Evolutionary conservation across 2,888 invertebrate species (phyloP).

Genomic region (Eupithecia centaureata): DNA sequence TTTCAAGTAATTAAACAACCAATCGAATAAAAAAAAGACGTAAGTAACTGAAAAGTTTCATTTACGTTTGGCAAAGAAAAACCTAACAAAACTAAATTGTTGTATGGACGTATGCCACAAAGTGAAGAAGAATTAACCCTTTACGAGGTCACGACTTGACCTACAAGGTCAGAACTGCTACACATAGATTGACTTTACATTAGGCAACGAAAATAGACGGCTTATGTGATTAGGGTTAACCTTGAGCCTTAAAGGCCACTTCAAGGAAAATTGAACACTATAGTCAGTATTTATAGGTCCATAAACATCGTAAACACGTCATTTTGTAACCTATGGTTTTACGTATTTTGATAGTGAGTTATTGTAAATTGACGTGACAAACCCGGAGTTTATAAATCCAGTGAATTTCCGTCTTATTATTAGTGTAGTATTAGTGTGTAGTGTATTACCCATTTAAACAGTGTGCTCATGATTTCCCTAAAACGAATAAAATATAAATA

Average conservation of each 20-base stretch:
- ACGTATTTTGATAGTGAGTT: background rate
- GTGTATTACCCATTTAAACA: too few species aligned
- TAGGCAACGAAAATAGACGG: constrained; percentile 1
- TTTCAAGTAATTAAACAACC: too few species aligned
- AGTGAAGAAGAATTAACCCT: background rate
- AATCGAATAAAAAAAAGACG: too few species aligned
- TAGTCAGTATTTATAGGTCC: background rate
- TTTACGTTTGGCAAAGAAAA: too few species aligned
- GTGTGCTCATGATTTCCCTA: too few species aligned
- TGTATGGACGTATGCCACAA: background rate
- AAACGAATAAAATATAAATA: too few species aligned
- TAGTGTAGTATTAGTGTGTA: too few species aligned
- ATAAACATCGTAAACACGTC: background rate
- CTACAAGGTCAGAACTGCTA: constrained; percentile 7
- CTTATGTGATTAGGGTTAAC: constrained; percentile 1
- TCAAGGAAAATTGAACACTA: constrained; percentile 1
- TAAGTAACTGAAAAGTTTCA: too few species aligned
- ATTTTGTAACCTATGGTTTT: background rate
- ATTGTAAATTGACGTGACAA: background rate
- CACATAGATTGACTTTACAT: constrained; percentile 5
- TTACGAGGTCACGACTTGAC: constrained; percentile 3
- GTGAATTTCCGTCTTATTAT: too few species aligned
- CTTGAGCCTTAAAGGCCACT: background rate
- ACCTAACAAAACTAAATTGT: too few species aligned
- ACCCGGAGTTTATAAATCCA: background rate